phyloP scores from a whole-genome alignment of 1,140 invertebrate species.

The Neodiprion virginianus region DNA sequence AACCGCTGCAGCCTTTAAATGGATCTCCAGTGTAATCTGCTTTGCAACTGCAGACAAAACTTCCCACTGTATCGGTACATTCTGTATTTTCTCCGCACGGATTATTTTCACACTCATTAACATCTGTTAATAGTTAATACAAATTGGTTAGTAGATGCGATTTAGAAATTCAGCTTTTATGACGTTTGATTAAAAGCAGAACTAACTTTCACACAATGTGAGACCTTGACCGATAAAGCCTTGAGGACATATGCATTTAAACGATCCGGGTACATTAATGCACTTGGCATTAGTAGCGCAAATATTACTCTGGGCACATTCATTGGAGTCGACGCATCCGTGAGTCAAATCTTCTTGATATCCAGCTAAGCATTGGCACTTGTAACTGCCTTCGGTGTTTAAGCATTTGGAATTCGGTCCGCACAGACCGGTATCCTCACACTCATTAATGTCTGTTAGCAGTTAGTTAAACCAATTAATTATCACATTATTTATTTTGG shows the following conservation, averaged over 20 bases:
- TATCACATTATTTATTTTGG: no score
- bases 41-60: slow-evolving; percentile 83
- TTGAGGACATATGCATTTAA: slow-evolving; percentile 75
- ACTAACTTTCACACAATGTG: slow-evolving; percentile 81
- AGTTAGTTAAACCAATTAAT: slow-evolving; percentile 8
- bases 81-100: slow-evolving; percentile 85
- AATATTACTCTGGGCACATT: slow-evolving; percentile 63
- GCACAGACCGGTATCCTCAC: slow-evolving; percentile 61
- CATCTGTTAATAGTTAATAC: slow-evolving; percentile 70
- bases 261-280: slow-evolving; percentile 77
- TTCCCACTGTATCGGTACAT: slow-evolving; percentile 87
- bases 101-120: slow-evolving; percentile 87
- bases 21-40: slow-evolving; percentile 87
- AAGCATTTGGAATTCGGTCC: slow-evolving; percentile 63
- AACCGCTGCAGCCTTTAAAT: slow-evolving; percentile 77
- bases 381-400: slow-evolving; percentile 64
- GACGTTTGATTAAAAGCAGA: slow-evolving; percentile 39
- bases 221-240: slow-evolving; percentile 75
- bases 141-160: slow-evolving; percentile 34
- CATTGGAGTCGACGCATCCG: slow-evolving; percentile 64
- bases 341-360: slow-evolving; percentile 54
- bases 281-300: slow-evolving; percentile 77
- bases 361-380: slow-evolving; percentile 64
- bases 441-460: slow-evolving; percentile 69
- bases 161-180: slow-evolving; percentile 37